Base-by-base conservation (phyloP, 2,888 invertebrate species). In the Alloplasta piceator region DNA sequence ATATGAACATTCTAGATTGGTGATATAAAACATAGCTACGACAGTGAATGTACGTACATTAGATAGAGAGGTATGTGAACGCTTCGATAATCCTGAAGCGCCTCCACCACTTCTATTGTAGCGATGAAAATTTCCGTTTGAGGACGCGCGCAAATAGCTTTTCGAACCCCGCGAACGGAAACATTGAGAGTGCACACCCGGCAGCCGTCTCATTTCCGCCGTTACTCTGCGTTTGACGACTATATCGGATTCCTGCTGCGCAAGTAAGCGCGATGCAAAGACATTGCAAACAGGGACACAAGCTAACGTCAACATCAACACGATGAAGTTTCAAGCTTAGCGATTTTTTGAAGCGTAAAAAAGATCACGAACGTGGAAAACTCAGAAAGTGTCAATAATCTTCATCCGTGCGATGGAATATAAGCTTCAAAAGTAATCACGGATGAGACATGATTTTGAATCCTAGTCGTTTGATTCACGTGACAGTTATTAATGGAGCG, bases 121-220 rank as follows among this genome's bases (percentile, higher is more conserved):
- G 39, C 63, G 61, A 68, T 46, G 39, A 56, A 79, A 68, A 63
- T 70, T 79, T 70, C 73, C 73, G 78, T 74, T 68, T 68, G 63
- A 70, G 63, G 58, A 79, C 73, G 60, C 73, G 68, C 63, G 67
- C 78, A 73, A 74, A 79, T 68, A 79, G 68, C 74, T 48, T 56
- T 68, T 74, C 78, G 63, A 79, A 58, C 56, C 64, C 63, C 55
- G 50, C 78, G 68, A 74, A 56, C 73, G 78, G 78, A 79, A 79
- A 79, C 63, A 79, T 79, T 68, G 68, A 43, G 43, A 43, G 43
- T 10, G 6, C 43, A 43, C 10, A 10, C 7, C 10, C 1, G 1
- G 1, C 43, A 43, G 43, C 43, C 43, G 10, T 43, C 10, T 43
- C 43, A 10, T 43, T 43, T 6, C 43, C 26, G 26, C 26, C 1